These are phyloP conservation scores for Semnopithecus entellus DNA, from an alignment of 2,113 vertebrate species.

Conservation along the genomic window DNA sequence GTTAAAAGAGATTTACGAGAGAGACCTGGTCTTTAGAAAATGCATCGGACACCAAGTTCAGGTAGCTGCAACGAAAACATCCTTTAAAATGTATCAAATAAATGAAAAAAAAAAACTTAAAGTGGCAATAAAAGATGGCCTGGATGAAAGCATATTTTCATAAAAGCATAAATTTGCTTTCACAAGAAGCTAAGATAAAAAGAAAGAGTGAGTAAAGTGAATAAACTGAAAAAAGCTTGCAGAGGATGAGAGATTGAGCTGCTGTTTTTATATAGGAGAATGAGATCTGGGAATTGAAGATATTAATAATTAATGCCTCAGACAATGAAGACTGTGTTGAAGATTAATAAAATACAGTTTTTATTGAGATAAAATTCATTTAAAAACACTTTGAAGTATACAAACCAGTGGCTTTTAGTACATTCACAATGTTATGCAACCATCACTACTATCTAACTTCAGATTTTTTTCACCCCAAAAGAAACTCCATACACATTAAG, in stretches of 20 bases:
- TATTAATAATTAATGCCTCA: neutral
- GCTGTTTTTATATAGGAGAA: neutral
- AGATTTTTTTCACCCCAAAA: neutral
- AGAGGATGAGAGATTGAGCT: neutral
- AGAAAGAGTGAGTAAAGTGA: neutral
- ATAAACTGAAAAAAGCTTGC: neutral
- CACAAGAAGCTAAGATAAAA: neutral
- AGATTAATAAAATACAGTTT: neutral
- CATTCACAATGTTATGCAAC: neutral
- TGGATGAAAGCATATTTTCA: neutral
- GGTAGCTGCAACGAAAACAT: neutral
- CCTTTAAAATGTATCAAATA: neutral
- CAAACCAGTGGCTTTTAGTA: neutral
- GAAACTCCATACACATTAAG: neutral
- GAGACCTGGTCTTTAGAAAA: neutral
- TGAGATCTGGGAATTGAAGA: neutral
- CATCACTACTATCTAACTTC: neutral
- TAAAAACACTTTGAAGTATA: neutral
- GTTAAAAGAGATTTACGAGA: neutral
- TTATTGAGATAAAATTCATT: neutral
- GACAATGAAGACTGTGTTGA: neutral
- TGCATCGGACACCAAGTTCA: neutral
- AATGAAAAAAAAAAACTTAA: neutral
- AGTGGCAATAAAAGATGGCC: neutral
- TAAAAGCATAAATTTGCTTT: neutral